phyloP scores from a whole-genome alignment of 2,888 invertebrate species.

The Gisinianus flammeolus region DNA sequence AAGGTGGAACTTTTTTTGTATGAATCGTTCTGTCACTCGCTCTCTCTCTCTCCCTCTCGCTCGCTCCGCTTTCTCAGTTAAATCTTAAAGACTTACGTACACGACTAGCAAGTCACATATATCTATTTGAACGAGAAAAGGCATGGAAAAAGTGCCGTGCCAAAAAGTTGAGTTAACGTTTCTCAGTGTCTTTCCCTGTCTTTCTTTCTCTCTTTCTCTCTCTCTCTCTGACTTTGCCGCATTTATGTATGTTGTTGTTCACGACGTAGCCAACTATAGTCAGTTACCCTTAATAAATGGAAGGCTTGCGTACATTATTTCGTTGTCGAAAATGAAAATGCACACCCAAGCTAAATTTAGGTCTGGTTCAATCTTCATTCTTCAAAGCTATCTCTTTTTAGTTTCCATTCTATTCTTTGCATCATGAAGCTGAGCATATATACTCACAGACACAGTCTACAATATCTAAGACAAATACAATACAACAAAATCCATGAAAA shows the following conservation, averaged over 20 bases:
- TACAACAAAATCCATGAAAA: too few relatives aligned
- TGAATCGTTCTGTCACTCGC: too few relatives aligned
- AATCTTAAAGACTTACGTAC: not conserved
- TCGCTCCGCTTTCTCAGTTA: not conserved
- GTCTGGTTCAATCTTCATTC: slow-evolving; percentile 4
- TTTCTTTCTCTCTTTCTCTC: not conserved
- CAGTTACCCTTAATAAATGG: not conserved
- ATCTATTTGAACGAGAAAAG: not conserved
- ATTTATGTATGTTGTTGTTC: not conserved
- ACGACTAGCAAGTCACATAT: not conserved
- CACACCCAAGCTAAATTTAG: slow-evolving; percentile 20
- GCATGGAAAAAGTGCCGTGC: not conserved
- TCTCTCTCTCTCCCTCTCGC: not conserved
- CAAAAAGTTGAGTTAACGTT: slow-evolving; percentile 17
- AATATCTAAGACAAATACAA: too few relatives aligned
- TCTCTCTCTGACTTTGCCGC: not conserved
- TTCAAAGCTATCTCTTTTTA: not conserved
- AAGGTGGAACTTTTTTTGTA: too few relatives aligned
- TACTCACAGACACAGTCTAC: too few relatives aligned
- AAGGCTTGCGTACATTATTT: not conserved
- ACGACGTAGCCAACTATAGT: not conserved
- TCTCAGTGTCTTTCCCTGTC: too few relatives aligned
- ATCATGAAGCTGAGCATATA: too few relatives aligned
- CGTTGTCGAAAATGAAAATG: slow-evolving; percentile 11
- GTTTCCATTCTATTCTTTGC: not conserved